These are phyloP conservation scores for Helobdella robusta DNA, from an alignment of 2,888 invertebrate genomes.

Conservation along the genomic window DNA sequence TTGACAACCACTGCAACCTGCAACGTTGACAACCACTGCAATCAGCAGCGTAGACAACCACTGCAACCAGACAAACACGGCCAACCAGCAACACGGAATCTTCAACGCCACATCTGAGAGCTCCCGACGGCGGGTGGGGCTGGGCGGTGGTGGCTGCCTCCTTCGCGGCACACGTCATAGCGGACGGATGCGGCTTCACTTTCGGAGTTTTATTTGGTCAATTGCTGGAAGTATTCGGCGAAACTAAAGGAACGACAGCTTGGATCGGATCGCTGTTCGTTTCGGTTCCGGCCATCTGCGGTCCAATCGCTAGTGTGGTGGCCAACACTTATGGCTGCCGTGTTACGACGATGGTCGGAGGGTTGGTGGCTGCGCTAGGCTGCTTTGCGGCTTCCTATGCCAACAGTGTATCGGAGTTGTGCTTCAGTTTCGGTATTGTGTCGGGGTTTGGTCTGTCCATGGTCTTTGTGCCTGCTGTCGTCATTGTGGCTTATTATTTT, in stretches of 20 bases:
- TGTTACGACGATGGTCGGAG: constrained; percentile 43
- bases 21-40: too few species aligned
- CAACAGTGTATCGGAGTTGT: constrained; percentile 42
- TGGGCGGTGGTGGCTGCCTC: constrained; percentile 84
- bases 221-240: constrained; percentile 57
- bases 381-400: constrained; percentile 43
- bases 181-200: constrained; percentile 81
- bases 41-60: too few species aligned
- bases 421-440: constrained; percentile 46
- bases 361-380: constrained; percentile 43
- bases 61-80: too few species aligned
- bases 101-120: constrained; percentile 6
- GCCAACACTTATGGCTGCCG: constrained; percentile 47
- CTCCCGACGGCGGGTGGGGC: constrained; percentile 77
- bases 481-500: constrained; percentile 49
- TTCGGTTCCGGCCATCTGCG: constrained; percentile 68
- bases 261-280: constrained; percentile 83
- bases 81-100: neutral
- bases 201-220: constrained; percentile 58
- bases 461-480: constrained; percentile 47
- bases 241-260: constrained; percentile 54
- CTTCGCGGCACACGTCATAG: constrained; percentile 76
- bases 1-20: too few species aligned
- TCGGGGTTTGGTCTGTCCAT: constrained; percentile 47
- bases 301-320: constrained; percentile 46